phyloP scores from a whole-genome alignment of 2,113 vertebrate species.

The Bambusicola thoracicus region DNA sequence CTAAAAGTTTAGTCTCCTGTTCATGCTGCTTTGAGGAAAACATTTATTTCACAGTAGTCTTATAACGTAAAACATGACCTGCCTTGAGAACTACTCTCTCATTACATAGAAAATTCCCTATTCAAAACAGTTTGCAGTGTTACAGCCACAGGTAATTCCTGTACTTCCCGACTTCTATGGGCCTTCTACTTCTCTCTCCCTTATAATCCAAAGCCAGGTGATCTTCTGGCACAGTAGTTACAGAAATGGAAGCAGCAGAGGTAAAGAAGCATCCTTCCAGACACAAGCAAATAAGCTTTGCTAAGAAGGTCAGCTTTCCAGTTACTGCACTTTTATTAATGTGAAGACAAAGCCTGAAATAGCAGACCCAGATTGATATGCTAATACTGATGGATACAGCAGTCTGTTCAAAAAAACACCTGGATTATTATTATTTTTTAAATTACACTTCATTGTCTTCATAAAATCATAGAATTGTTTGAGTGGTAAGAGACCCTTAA shows the following conservation, averaged over 20 bases:
- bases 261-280: fast-evolving
- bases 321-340: neutral
- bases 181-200: neutral
- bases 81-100: neutral
- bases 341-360: neutral
- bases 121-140: neutral
- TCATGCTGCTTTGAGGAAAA: neutral
- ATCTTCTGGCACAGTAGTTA: fast-evolving
- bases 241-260: neutral
- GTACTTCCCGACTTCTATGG: neutral
- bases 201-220: neutral
- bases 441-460: neutral
- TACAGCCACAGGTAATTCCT: neutral
- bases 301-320: neutral
- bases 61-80: neutral
- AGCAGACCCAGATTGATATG: neutral
- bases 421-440: neutral
- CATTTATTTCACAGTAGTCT: neutral
- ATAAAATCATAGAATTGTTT: no score
- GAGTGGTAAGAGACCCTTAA: no score
- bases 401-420: neutral
- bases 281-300: neutral
- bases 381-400: neutral
- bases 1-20: neutral
- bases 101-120: neutral